phyloP scores from a whole-genome alignment of 2,797 vertebrate species.

The Sebastes goodei region DNA sequence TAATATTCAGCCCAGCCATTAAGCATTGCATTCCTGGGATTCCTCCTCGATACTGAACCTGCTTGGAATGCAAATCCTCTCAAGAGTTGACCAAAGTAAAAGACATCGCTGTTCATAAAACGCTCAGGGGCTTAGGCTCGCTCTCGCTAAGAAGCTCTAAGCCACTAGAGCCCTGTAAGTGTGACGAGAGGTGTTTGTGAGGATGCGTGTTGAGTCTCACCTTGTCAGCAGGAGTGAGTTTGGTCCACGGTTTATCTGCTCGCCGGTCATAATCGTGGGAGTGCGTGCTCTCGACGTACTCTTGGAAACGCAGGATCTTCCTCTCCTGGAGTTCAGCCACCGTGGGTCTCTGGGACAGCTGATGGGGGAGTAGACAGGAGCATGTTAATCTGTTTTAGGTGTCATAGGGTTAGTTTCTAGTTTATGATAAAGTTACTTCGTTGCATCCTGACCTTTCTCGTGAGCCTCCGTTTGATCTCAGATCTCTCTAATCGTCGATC shows the following conservation, averaged over 20 bases:
- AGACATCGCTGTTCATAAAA: neutral
- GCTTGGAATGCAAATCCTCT: slow-evolving; percentile 58
- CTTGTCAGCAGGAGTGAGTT: slow-evolving; percentile 96
- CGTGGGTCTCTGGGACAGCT: slow-evolving; percentile 96
- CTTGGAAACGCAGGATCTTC: slow-evolving; percentile 97
- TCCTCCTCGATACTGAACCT: slow-evolving; percentile 24
- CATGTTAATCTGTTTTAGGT: neutral
- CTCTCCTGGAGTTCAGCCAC: slow-evolving; percentile 94
- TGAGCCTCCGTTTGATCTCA: slow-evolving; percentile 96
- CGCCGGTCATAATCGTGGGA: slow-evolving; percentile 95
- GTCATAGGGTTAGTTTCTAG: too few relatives aligned
- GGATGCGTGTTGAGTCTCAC: slow-evolving; percentile 61
- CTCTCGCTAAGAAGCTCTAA: neutral
- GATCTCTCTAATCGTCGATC: slow-evolving; percentile 90
- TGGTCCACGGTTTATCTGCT: slow-evolving; percentile 97
- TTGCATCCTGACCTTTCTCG: slow-evolving; percentile 90
- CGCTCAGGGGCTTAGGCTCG: neutral
- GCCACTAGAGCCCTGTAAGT: neutral
- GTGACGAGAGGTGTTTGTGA: neutral
- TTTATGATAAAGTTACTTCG: neutral
- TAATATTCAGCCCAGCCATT: neutral
- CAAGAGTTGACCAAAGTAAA: neutral
- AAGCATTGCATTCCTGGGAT: slow-evolving; percentile 38
- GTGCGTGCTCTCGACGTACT: slow-evolving; percentile 93
- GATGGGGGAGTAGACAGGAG: neutral